A percentile compares a stretch with the other conserved stretches of the same genome.
Conservation (phyloP, 2,113 vertebrate genomes). For the Willisornis vidua region DNA sequence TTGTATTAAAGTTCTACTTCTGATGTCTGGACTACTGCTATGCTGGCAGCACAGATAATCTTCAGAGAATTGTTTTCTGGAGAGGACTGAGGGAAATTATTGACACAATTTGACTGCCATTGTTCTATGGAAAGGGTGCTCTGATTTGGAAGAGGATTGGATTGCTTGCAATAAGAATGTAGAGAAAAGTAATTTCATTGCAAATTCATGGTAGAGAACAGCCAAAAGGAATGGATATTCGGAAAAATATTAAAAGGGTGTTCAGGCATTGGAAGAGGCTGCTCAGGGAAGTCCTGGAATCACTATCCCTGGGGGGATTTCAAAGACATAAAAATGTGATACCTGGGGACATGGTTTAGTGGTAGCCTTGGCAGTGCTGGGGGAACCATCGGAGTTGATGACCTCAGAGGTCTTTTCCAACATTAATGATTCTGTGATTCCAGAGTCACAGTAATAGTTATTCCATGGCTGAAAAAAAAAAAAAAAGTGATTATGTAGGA, state of each 20-base stretch:
- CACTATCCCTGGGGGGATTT: background rate
- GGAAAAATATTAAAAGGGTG: background rate
- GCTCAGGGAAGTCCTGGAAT: background rate
- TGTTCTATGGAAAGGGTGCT: background rate
- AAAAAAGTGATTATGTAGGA: background rate
- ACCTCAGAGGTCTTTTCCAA: background rate
- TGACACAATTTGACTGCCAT: background rate
- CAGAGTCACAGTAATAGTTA: background rate
- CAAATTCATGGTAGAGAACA: background rate
- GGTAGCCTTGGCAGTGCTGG: background rate
- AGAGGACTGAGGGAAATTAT: background rate
- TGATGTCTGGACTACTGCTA: background rate
- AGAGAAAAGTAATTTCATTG: background rate
- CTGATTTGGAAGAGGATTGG: background rate
- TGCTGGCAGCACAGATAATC: background rate
- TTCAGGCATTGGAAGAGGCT: background rate
- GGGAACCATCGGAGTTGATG: fast-evolving
- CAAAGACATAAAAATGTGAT: background rate
- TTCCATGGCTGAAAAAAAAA: background rate
- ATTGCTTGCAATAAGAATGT: background rate
- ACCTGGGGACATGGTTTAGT: background rate
- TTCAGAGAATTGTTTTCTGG: background rate
- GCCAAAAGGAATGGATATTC: background rate
- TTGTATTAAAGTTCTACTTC: background rate
- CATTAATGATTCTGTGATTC: background rate